A percentile compares a stretch with the other conserved stretches of the same genome.
phyloP scores from a whole-genome alignment of 2,888 invertebrate genomes.

The Drosophila kuntzei region DNA sequence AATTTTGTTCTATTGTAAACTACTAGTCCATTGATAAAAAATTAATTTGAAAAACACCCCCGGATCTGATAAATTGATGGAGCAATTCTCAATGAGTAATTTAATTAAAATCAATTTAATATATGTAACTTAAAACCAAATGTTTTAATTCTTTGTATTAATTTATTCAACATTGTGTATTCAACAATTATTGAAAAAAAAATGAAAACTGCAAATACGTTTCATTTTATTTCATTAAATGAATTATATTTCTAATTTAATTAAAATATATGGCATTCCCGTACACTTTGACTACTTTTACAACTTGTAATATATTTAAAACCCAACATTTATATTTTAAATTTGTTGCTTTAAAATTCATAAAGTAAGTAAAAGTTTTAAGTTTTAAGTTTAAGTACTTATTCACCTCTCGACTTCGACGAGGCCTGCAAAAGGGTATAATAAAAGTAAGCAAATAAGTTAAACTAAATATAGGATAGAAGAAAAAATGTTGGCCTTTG shows the following conservation, averaged over 20 bases:
- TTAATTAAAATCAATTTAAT: not conserved
- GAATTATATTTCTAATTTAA: too few relatives aligned
- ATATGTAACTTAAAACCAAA: not conserved
- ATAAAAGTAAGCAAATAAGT: constrained; percentile 10
- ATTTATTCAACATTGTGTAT: not conserved
- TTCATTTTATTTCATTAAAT: too few relatives aligned
- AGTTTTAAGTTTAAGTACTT: too few relatives aligned
- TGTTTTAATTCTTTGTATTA: not conserved
- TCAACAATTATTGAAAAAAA: too few relatives aligned
- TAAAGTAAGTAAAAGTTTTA: not conserved
- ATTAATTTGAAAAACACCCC: too few relatives aligned
- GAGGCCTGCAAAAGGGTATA: constrained; percentile 4
- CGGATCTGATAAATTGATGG: too few relatives aligned
- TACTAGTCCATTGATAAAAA: not conserved
- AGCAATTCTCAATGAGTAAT: not conserved
- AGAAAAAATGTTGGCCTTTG: constrained; percentile 9
- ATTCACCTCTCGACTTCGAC: not conserved
- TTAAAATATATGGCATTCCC: too few relatives aligned
- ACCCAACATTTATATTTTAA: not conserved
- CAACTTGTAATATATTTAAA: not conserved
- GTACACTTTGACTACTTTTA: not conserved
- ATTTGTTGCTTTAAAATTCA: not conserved
- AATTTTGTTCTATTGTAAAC: not conserved
- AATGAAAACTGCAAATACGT: too few relatives aligned
- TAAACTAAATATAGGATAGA: constrained; percentile 14